phyloP scores from a whole-genome alignment of 2,888 invertebrate species.

The Thera britannica region DNA sequence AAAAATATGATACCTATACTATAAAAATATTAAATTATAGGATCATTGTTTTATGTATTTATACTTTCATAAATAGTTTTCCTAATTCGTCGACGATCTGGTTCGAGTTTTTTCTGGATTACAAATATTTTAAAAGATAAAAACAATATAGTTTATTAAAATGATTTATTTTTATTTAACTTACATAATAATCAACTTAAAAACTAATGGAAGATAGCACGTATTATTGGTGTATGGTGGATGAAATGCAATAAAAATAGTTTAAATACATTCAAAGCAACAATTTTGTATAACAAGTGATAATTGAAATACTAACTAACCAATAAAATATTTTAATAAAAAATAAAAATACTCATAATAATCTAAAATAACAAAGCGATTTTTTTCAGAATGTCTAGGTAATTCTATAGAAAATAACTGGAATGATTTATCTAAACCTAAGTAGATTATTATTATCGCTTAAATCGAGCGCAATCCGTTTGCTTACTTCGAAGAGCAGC shows the following conservation, averaged over 20 bases:
- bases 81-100: too few species aligned
- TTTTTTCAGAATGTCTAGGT: background rate
- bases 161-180: background rate
- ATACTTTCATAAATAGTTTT: too few species aligned
- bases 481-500: too few species aligned
- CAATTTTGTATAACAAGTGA: too few species aligned
- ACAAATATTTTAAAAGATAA: background rate
- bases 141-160: background rate
- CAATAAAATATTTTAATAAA: background rate
- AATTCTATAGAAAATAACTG: background rate
- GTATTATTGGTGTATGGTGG: too few species aligned
- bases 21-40: too few species aligned
- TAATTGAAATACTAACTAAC: background rate
- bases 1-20: too few species aligned
- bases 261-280: too few species aligned
- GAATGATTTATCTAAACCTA: background rate
- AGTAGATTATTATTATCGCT: background rate
- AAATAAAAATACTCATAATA: background rate
- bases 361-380: background rate
- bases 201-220: constrained; percentile 6
- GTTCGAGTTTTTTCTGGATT: too few species aligned
- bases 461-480: background rate
- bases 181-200: background rate
- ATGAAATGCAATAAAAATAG: too few species aligned
- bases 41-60: too few species aligned